These are phyloP conservation scores for Platypus cylindrus DNA, from an alignment of 2,888 invertebrate genomes.

Conservation along the genomic window DNA sequence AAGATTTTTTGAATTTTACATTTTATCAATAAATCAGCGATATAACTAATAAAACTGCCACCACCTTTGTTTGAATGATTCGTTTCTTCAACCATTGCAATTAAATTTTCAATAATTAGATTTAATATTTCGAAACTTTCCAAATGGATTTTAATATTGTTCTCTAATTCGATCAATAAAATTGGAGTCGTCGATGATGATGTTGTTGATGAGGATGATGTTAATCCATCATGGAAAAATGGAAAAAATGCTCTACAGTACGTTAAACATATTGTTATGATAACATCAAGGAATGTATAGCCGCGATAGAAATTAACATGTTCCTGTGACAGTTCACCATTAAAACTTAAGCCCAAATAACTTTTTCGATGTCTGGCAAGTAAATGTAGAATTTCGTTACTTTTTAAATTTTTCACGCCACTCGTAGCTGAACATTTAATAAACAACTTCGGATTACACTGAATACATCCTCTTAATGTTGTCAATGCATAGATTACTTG, in stretches of 20 bases:
- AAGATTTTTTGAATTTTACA: slow-evolving; percentile 77
- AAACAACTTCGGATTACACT: slow-evolving; percentile 57
- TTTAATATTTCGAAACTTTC: slow-evolving; percentile 62
- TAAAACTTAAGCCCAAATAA: slow-evolving; percentile 59
- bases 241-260: slow-evolving; percentile 70
- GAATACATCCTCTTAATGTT: slow-evolving; percentile 58
- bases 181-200: slow-evolving; percentile 51
- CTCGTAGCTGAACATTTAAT: slow-evolving; percentile 66
- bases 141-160: slow-evolving; percentile 66
- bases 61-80: slow-evolving; percentile 56
- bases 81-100: slow-evolving; percentile 59
- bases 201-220: no score
- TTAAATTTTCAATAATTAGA: slow-evolving; percentile 57
- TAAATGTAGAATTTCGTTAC: slow-evolving; percentile 45
- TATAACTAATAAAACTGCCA: slow-evolving; percentile 67
- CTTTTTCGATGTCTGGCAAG: slow-evolving; percentile 67
- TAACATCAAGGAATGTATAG: slow-evolving; percentile 69
- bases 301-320: slow-evolving; percentile 57
- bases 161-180: slow-evolving; percentile 54
- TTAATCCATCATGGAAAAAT: slow-evolving; percentile 47
- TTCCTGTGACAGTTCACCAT: slow-evolving; percentile 49
- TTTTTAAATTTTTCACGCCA: slow-evolving; percentile 44
- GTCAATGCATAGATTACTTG: slow-evolving; percentile 62
- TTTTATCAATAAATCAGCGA: slow-evolving; percentile 57
- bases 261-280: slow-evolving; percentile 63